Evolutionary conservation across 2,113 vertebrate species (phyloP).

Genomic region (Uropsilus gracilis): DNA sequence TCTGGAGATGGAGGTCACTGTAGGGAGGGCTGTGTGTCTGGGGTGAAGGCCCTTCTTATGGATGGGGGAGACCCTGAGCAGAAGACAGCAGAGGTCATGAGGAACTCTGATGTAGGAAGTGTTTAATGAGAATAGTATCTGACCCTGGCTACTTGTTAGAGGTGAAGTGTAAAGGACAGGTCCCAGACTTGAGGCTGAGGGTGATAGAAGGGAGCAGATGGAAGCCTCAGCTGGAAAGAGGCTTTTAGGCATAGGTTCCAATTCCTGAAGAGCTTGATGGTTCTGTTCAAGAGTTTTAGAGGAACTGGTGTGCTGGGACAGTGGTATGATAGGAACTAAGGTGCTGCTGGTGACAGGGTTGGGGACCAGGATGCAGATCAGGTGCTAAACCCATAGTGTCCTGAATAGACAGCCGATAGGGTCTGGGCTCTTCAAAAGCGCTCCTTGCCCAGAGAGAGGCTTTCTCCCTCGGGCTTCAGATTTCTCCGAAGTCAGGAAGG

Average conservation of each 20-base stretch:
- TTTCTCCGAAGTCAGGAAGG: background rate
- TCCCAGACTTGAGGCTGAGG: background rate
- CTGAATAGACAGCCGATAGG: no score
- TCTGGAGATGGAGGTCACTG: background rate
- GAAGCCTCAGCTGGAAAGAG: background rate
- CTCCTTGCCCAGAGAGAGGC: background rate
- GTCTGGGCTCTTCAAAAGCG: accelerated
- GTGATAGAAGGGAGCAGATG: background rate
- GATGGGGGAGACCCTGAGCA: background rate
- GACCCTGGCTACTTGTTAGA: background rate
- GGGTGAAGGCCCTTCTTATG: accelerated
- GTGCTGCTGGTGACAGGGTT: background rate
- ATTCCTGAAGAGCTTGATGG: background rate
- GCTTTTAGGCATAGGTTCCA: background rate
- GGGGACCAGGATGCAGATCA: background rate
- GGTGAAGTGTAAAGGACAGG: background rate
- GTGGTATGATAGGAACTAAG: background rate
- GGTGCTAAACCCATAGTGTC: background rate
- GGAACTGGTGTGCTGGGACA: background rate
- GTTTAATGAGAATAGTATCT: background rate
- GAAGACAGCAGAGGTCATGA: background rate
- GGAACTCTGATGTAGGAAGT: no score
- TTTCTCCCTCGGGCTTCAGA: background rate
- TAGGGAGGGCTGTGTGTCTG: background rate
- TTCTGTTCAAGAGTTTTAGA: background rate